Percentiles rank a stretch among this genome's conserved stretches.
These are phyloP conservation scores for Channa striata DNA, from an alignment of 2,797 vertebrate species.

Conservation along the genomic window DNA sequence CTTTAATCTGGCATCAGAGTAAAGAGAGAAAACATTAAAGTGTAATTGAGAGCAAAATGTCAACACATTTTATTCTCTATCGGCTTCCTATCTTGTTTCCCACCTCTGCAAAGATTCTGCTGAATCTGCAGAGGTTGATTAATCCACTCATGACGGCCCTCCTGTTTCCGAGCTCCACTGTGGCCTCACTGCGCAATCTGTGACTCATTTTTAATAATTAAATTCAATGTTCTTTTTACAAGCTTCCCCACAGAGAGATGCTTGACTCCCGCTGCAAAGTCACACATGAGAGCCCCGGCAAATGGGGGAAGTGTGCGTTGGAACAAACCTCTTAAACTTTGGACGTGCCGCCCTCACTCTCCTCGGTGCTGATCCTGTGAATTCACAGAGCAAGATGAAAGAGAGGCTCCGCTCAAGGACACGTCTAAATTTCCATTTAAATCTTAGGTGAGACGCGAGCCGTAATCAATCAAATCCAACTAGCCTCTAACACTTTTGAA, in stretches of 20 bases:
- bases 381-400: conserved; percentile 11
- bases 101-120: conserved; percentile 55
- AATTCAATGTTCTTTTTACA: conserved; percentile 56
- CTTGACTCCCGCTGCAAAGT: conserved; percentile 36
- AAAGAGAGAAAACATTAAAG: conserved; percentile 54
- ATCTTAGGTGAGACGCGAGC: background rate
- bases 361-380: conserved; percentile 23
- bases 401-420: background rate
- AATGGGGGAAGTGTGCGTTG: background rate
- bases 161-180: conserved; percentile 27
- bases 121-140: conserved; percentile 68
- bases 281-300: conserved; percentile 26
- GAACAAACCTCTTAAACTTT: conserved; percentile 33
- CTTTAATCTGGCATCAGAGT: conserved; percentile 36
- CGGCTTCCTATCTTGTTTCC: conserved; percentile 61
- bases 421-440: conserved; percentile 1
- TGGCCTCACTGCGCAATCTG: conserved; percentile 34
- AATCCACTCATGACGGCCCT: conserved; percentile 54
- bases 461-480: conserved; percentile 7
- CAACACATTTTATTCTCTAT: conserved; percentile 62
- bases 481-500: background rate
- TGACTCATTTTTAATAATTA: conserved; percentile 61
- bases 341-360: background rate
- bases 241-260: conserved; percentile 37
- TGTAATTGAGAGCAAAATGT: conserved; percentile 67